Evolutionary conservation across 2,113 vertebrate genomes (phyloP).

Genomic region (Rhodinocichla rosea): DNA sequence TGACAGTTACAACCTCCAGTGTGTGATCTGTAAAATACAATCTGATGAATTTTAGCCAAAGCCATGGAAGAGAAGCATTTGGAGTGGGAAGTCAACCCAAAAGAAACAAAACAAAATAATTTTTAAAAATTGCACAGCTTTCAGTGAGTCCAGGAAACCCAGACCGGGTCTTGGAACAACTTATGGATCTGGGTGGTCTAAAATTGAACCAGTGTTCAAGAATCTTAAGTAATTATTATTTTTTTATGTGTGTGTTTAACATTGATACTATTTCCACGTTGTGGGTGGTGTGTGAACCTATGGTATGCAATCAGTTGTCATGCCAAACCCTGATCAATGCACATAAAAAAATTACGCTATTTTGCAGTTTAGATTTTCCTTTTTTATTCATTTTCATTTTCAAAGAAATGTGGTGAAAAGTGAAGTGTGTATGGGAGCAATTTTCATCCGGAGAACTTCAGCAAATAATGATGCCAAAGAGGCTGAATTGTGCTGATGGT

Average conservation of each 20-base stretch:
- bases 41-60: background rate
- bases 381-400: background rate
- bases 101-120: background rate
- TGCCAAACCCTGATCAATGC: background rate
- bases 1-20: background rate
- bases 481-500: slow-evolving; percentile 5
- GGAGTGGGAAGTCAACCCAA: background rate
- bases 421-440: background rate
- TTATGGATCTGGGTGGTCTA: slow-evolving; percentile 10
- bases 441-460: slow-evolving; percentile 26
- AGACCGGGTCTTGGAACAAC: background rate
- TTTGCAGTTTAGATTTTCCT: background rate
- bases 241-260: background rate
- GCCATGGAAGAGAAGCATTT: background rate
- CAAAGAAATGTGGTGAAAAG: background rate
- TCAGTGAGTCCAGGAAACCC: background rate
- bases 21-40: slow-evolving; percentile 13
- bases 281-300: background rate
- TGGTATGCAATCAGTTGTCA: background rate
- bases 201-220: background rate
- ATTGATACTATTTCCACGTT: background rate
- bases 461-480: background rate
- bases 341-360: background rate
- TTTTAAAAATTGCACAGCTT: background rate
- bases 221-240: background rate